Percentiles rank a stretch among this genome's conserved stretches.
phyloP scores from a whole-genome alignment of 2,888 invertebrate species.

The Lottia gigantea region DNA sequence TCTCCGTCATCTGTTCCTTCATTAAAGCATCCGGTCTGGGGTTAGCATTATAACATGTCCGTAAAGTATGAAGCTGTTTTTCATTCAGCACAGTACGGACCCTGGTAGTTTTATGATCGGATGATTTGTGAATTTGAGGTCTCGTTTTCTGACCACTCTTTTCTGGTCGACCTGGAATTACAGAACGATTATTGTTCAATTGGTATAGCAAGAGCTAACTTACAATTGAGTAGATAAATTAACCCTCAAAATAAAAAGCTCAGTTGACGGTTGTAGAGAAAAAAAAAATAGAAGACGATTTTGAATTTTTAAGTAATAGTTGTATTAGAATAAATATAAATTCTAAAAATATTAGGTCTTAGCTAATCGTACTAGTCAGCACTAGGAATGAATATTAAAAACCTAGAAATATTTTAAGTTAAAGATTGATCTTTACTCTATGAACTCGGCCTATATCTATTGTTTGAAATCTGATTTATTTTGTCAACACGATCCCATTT shows the following conservation, averaged over 20 bases:
- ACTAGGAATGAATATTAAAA: too few species aligned
- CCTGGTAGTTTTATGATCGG: conserved; percentile 86
- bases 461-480: too few species aligned
- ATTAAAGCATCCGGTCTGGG: conserved; percentile 98
- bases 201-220: too few species aligned
- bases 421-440: background rate
- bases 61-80: conserved; percentile 95
- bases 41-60: conserved; percentile 97
- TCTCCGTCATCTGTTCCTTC: conserved; percentile 99
- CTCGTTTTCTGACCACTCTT: conserved; percentile 44
- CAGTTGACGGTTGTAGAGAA: too few species aligned
- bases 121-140: conserved; percentile 43
- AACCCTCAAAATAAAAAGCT: too few species aligned
- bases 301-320: too few species aligned
- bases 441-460: background rate
- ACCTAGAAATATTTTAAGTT: background rate
- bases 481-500: background rate
- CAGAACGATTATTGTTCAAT: background rate
- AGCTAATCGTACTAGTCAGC: too few species aligned
- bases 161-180: conserved; percentile 47
- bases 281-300: too few species aligned
- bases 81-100: conserved; percentile 99
- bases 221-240: too few species aligned
- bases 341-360: too few species aligned
- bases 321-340: too few species aligned